Conservation (phyloP, 2,888 invertebrate species). For the Eilema depressum region DNA sequence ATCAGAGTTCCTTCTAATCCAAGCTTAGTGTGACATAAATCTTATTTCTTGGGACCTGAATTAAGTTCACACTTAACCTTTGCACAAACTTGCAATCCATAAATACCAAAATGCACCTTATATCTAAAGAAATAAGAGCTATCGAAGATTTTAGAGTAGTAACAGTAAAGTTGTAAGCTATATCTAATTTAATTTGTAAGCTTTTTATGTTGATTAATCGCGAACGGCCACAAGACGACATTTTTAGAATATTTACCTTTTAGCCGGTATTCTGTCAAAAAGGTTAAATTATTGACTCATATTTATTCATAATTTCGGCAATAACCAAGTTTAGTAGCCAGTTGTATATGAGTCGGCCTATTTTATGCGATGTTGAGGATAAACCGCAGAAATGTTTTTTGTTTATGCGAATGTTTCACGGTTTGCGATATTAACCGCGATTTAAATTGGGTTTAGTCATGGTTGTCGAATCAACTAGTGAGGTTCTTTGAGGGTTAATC, state of each 20-base stretch:
- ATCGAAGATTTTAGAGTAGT: not conserved
- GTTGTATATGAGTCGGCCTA: constrained; percentile 20
- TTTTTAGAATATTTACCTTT: constrained; percentile 60
- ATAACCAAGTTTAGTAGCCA: constrained; percentile 29
- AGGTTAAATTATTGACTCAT: constrained; percentile 37
- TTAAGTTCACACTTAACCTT: constrained; percentile 62
- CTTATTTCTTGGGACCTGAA: constrained; percentile 60
- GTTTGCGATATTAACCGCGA: constrained; percentile 8
- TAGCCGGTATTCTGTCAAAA: constrained; percentile 35
- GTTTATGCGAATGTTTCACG: constrained; percentile 21
- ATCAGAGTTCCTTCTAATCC: constrained; percentile 34
- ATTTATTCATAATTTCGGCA: constrained; percentile 43
- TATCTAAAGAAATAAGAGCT: accelerated
- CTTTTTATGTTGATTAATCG: constrained; percentile 72
- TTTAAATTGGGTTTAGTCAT: constrained; percentile 23
- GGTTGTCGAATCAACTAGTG: constrained; percentile 3
- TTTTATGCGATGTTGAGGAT: constrained; percentile 30
- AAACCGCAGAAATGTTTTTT: constrained; percentile 18
- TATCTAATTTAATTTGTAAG: constrained; percentile 73
- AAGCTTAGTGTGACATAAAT: constrained; percentile 70
- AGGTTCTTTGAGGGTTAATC: constrained; percentile 6
- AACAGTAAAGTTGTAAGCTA: constrained; percentile 16
- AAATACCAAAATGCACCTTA: constrained; percentile 25
- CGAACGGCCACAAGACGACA: constrained; percentile 54
- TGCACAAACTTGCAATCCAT: not conserved